phyloP scores from a whole-genome alignment of 2,888 invertebrate species.

The Cheilosia variabilis region DNA sequence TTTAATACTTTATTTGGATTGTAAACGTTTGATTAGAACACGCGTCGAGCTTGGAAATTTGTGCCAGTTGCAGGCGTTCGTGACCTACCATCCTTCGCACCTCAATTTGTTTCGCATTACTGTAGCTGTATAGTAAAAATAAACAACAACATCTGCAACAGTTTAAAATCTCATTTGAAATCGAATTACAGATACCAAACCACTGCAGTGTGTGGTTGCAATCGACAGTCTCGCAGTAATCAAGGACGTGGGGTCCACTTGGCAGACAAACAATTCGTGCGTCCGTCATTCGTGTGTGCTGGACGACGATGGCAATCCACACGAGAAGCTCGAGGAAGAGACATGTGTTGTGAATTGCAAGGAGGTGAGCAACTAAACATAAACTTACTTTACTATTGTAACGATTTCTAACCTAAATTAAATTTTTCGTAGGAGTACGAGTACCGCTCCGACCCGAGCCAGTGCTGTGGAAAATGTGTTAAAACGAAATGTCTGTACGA shows the following conservation, averaged over 20 bases:
- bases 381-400: background rate
- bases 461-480: conserved; percentile 83
- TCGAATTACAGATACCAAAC: conserved; percentile 41
- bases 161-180: no score
- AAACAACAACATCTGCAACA: no score
- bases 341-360: conserved; percentile 82
- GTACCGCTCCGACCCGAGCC: conserved; percentile 77
- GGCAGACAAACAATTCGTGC: conserved; percentile 81
- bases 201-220: conserved; percentile 79
- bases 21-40: no score
- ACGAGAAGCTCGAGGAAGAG: conserved; percentile 77
- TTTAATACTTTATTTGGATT: no score
- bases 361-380: conserved; percentile 78
- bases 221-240: conserved; percentile 69
- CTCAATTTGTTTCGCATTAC: no score
- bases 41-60: no score
- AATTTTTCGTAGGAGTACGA: conserved; percentile 79
- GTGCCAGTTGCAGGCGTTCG: no score
- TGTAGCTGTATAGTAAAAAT: no score
- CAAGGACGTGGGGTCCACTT: conserved; percentile 80
- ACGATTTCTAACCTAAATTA: background rate
- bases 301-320: conserved; percentile 76
- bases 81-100: no score
- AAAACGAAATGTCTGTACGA: conserved; percentile 81
- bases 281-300: conserved; percentile 80